These are phyloP conservation scores for Polydrusus pterygomalis DNA, from an alignment of 2,888 invertebrate species.

Conservation along the genomic window DNA sequence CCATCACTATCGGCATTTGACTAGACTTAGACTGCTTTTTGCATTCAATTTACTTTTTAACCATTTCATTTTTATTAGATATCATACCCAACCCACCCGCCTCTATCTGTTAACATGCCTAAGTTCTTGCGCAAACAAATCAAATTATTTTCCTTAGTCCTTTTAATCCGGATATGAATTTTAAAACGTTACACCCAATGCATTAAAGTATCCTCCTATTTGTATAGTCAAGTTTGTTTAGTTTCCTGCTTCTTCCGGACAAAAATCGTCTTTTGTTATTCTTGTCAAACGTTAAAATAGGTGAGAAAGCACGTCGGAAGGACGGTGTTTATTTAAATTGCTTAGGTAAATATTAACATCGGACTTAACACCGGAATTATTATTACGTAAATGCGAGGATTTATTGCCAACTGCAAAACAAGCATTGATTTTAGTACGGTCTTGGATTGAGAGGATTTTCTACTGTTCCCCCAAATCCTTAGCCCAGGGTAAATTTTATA, in stretches of 20 bases:
- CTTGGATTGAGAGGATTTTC: no score
- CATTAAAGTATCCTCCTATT: constrained; percentile 11
- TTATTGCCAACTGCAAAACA: background rate
- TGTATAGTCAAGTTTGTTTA: constrained; percentile 18
- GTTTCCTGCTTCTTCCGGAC: constrained; percentile 23
- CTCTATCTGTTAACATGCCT: background rate
- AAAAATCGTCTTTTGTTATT: constrained; percentile 7
- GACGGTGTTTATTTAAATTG: constrained; percentile 20
- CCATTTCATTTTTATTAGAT: background rate
- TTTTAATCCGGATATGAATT: constrained; percentile 21
- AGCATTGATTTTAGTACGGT: no score
- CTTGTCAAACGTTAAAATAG: constrained; percentile 15
- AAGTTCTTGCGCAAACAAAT: constrained; percentile 9
- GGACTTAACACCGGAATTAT: background rate
- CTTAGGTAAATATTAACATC: constrained; percentile 17
- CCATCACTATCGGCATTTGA: no score
- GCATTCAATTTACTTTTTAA: no score
- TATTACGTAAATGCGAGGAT: background rate
- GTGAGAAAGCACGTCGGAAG: constrained; percentile 20
- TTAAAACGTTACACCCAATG: background rate
- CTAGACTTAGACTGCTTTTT: no score
- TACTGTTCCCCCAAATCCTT: no score
- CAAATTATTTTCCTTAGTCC: background rate
- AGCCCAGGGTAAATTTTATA: no score
- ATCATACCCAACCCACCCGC: background rate